These are phyloP conservation scores for Phataginus tricuspis DNA, from an alignment of 2,797 vertebrate genomes.

Conservation along the genomic window DNA sequence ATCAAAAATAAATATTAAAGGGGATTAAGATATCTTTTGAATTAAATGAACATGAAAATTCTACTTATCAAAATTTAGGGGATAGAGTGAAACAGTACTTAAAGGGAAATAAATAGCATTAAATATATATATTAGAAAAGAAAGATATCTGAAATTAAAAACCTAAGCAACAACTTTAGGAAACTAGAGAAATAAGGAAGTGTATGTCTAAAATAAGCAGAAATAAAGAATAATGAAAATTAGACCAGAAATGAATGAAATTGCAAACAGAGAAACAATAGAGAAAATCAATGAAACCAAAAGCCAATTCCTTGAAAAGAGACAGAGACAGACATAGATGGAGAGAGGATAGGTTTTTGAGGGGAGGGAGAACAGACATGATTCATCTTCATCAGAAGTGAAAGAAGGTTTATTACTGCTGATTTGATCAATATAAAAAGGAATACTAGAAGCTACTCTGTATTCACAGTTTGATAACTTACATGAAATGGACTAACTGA, in stretches of 20 bases:
- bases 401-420: neutral
- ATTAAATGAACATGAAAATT: neutral
- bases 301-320: neutral
- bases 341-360: neutral
- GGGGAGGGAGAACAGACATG: neutral
- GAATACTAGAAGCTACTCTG: neutral
- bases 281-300: neutral
- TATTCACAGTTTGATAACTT: neutral
- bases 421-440: neutral
- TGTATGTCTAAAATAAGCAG: neutral
- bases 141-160: neutral
- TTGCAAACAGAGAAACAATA: neutral
- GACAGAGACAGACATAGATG: neutral
- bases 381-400: neutral
- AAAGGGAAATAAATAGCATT: neutral
- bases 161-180: neutral
- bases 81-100: neutral
- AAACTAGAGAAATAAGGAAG: neutral
- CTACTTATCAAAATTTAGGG: neutral
- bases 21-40: neutral
- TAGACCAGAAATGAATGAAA: neutral
- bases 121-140: neutral
- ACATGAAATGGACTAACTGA: neutral
- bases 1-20: neutral
- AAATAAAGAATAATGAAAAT: neutral